Percentiles rank a stretch among this genome's conserved stretches.
These are phyloP conservation scores for Alloscopus bannaensis DNA, from an alignment of 2,888 invertebrate genomes.

Conservation along the genomic window DNA sequence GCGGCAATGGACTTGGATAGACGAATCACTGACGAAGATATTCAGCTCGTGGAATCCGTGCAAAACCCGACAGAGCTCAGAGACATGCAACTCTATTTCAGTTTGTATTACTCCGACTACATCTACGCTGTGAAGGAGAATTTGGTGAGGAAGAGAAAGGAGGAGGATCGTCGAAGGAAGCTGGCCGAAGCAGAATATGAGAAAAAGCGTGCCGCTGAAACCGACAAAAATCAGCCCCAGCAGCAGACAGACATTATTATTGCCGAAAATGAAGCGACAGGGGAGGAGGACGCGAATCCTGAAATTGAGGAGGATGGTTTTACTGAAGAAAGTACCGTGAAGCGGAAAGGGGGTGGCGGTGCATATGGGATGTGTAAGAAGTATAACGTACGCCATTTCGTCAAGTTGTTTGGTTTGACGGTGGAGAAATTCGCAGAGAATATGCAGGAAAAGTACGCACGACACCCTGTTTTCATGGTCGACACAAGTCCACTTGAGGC, in stretches of 20 bases:
- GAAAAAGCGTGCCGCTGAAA: slow-evolving; percentile 74
- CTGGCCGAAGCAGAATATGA: slow-evolving; percentile 76
- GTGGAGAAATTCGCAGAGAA: slow-evolving; percentile 98
- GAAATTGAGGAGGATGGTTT: slow-evolving; percentile 73
- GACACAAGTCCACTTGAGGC: slow-evolving; percentile 88
- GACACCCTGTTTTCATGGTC: slow-evolving; percentile 96
- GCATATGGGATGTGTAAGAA: slow-evolving; percentile 91
- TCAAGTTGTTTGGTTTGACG: slow-evolving; percentile 92
- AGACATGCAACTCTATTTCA: slow-evolving; percentile 94
- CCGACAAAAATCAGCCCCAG: slow-evolving; percentile 77
- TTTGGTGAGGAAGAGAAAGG: slow-evolving; percentile 80
- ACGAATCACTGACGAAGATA: slow-evolving; percentile 89
- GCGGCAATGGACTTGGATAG: slow-evolving; percentile 89
- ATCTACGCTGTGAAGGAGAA: slow-evolving; percentile 87
- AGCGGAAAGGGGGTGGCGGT: slow-evolving; percentile 80
- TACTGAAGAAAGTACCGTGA: slow-evolving; percentile 76
- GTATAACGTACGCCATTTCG: slow-evolving; percentile 89
- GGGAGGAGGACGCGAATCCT: slow-evolving; percentile 77
- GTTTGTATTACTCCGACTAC: slow-evolving; percentile 91
- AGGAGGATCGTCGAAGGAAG: slow-evolving; percentile 77
- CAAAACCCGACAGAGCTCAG: slow-evolving; percentile 93
- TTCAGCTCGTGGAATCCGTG: slow-evolving; percentile 83
- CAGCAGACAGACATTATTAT: too few species aligned
- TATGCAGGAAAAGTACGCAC: slow-evolving; percentile 94
- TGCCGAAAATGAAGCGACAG: too few species aligned